Evolutionary conservation across 2,113 vertebrate genomes (phyloP), one percentile per base, ranked within the genome.

Genomic region (Ctenodactylus gundi): DNA sequence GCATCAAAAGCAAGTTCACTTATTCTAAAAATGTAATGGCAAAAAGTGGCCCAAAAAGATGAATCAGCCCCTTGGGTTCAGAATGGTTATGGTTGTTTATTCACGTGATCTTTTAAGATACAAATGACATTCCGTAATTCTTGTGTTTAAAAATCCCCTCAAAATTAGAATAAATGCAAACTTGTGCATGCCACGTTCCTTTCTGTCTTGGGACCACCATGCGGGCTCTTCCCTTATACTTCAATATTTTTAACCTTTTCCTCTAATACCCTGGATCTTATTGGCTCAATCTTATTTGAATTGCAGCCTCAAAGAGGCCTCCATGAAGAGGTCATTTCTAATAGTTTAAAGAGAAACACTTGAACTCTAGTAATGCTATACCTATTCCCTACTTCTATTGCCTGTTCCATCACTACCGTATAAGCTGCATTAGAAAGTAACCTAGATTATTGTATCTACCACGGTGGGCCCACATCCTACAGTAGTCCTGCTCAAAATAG

Each of bases 1-100:
- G 11, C 34, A 44, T 4, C 49, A 95, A 90, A 85, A 46, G 10
- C 91, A 11, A 25, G 1, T 78, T 83, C 53, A 73, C 73, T 36
- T 93, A 85, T 57, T 91, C 36, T 21, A 73, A 64, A 89, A 17
- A 83, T 46, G 93, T 83, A 90, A 60, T 36, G 11, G 13, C 6
- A 93, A 65, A 86, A 75, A 55, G 23, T n/a, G 58, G 90, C 94
- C 8, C 39, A 31, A 51, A 91, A 93, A 91, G n/a, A 91, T 58
- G 6, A 85, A 78, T 90, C 64, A 93, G 51, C 51, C n/a, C 12
- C 4, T 57, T 91, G 49, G 36, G 39, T 85, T 95, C 72, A 72
- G 53, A 20, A 41, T 83, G 41, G 29, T 29, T 92, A 44, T 60
- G 8, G 4, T 7, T 17, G 84, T 75, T 92, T 51, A 75, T 41